Conservation (phyloP, 2,888 invertebrate species). For the Rhabditophanes sp. region DNA sequence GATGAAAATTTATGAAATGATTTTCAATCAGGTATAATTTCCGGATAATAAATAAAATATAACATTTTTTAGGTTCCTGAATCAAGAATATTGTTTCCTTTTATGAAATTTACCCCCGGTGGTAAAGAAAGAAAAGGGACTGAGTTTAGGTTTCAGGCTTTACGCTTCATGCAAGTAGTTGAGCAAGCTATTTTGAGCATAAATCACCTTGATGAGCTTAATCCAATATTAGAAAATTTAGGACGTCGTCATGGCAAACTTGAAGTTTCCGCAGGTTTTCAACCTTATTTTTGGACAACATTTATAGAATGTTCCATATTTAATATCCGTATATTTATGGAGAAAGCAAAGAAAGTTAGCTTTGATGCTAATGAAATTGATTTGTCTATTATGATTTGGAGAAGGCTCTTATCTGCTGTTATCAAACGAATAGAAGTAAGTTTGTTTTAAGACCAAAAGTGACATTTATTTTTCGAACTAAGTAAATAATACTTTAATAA, state of each 20-base stretch:
- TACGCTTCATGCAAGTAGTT: constrained; percentile 29
- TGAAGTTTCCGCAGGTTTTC: constrained; percentile 19
- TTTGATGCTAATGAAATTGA: constrained; percentile 18
- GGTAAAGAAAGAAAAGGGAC: constrained; percentile 24
- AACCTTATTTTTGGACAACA: constrained; percentile 30
- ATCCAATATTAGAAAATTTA: constrained; percentile 30
- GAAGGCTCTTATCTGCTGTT: constrained; percentile 24
- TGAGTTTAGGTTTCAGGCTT: constrained; percentile 32
- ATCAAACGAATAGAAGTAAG: constrained; percentile 30
- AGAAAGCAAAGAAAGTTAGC: constrained; percentile 5
- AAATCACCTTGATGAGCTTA: constrained; percentile 20
- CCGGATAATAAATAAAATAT: background rate
- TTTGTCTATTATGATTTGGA: constrained; percentile 24
- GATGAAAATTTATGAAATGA: constrained; percentile 28
- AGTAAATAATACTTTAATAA: too few species aligned
- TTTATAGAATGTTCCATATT: constrained; percentile 32
- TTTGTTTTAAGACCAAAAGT: too few species aligned
- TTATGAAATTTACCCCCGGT: constrained; percentile 20
- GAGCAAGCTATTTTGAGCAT: constrained; percentile 8
- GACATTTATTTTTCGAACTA: too few species aligned
- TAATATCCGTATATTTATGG: constrained; percentile 19
- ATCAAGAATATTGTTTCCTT: constrained; percentile 21
- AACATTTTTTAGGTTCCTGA: constrained; percentile 13
- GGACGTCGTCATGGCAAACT: constrained; percentile 33
- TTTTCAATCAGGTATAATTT: constrained; percentile 30